These are phyloP conservation scores for Prunella strophiata DNA, from an alignment of 2,797 vertebrate species.

Conservation along the genomic window DNA sequence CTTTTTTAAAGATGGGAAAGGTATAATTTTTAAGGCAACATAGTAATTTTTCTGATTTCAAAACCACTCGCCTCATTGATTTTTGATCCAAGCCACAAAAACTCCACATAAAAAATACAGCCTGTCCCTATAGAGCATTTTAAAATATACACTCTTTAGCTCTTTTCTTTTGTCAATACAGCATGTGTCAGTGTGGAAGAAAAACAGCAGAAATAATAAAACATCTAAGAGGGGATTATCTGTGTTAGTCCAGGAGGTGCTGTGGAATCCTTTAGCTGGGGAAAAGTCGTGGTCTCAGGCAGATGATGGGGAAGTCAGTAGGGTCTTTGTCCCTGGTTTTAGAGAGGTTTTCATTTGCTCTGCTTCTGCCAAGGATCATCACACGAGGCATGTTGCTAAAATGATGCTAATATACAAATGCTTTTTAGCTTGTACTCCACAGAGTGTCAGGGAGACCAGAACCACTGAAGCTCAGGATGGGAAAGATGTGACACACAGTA, in stretches of 20 bases:
- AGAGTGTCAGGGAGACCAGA: background rate
- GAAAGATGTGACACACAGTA: background rate
- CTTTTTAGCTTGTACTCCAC: background rate
- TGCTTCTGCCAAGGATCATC: background rate
- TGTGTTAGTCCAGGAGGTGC: background rate
- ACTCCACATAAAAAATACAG: constrained; percentile 37
- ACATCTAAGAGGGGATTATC: background rate
- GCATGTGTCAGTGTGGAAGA: background rate
- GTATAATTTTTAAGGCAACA: constrained; percentile 26
- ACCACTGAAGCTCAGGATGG: background rate
- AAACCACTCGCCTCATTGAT: constrained; percentile 52
- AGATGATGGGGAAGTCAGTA: background rate
- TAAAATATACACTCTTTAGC: background rate
- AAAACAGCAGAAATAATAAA: background rate
- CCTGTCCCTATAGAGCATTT: background rate
- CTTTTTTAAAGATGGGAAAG: constrained; percentile 11
- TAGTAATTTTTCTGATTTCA: constrained; percentile 62
- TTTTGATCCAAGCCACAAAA: constrained; percentile 66
- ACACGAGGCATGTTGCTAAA: background rate
- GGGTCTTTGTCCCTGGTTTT: background rate
- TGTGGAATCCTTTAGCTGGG: background rate
- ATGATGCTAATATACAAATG: background rate
- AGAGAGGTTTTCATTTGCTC: background rate
- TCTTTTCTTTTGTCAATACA: background rate
- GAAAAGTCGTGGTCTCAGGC: background rate